phyloP scores from a whole-genome alignment of 2,113 vertebrate genomes.

The Ochotona princeps region DNA sequence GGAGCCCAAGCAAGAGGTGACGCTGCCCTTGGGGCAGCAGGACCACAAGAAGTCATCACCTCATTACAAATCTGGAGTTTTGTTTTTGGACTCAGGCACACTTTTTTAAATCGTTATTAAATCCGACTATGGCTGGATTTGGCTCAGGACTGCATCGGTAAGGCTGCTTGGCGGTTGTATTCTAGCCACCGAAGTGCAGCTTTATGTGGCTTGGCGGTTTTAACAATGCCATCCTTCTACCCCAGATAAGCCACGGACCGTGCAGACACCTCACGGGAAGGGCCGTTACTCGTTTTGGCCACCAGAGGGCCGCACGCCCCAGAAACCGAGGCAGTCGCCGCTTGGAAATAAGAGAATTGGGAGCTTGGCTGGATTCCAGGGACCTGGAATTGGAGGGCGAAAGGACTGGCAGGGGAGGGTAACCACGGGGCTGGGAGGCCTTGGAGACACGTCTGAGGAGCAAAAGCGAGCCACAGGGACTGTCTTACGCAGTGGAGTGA shows the following conservation, averaged over 20 bases:
- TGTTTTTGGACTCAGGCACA: not conserved
- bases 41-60: not conserved
- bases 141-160: not conserved
- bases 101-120: not conserved
- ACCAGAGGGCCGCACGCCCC: slow-evolving; percentile 38
- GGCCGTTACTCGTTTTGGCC: not conserved
- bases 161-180: not conserved
- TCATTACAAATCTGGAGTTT: not conserved
- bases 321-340: not conserved
- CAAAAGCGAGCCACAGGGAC: not conserved
- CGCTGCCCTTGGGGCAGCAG: not conserved
- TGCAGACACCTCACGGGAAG: not conserved
- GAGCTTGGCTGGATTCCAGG: too few relatives aligned
- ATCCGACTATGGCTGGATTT: not conserved
- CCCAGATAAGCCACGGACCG: not conserved
- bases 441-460: not conserved
- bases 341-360: not conserved
- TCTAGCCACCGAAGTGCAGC: not conserved
- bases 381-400: too few relatives aligned
- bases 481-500: not conserved
- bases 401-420: not conserved
- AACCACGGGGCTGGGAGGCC: not conserved
- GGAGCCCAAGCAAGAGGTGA: not conserved
- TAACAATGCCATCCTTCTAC: not conserved
- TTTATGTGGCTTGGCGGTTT: not conserved